These are phyloP conservation scores for Junonia oenone DNA, from an alignment of 2,888 invertebrate genomes.

Conservation along the genomic window DNA sequence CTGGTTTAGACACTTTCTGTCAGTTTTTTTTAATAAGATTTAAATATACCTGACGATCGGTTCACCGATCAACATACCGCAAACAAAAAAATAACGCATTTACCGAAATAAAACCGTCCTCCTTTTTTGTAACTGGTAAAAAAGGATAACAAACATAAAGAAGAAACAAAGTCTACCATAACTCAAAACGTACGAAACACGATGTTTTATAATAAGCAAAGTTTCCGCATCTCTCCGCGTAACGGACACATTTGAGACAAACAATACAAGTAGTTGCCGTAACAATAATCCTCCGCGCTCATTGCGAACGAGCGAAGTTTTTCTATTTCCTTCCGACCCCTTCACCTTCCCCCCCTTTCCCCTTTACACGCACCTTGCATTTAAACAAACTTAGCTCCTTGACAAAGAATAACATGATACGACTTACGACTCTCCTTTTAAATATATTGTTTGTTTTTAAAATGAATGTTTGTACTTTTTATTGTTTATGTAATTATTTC, in stretches of 20 bases:
- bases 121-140: too few species aligned
- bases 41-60: too few species aligned
- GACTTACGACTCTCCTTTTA: too few species aligned
- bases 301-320: slow-evolving; percentile 31
- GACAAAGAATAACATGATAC: background rate
- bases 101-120: too few species aligned
- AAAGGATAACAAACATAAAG: too few species aligned
- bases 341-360: background rate
- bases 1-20: too few species aligned
- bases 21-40: too few species aligned
- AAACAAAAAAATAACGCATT: too few species aligned
- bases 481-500: too few species aligned
- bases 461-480: too few species aligned
- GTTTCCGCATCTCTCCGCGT: slow-evolving; percentile 4
- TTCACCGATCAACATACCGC: too few species aligned
- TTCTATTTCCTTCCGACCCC: slow-evolving; percentile 30
- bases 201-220: slow-evolving; percentile 2
- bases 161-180: background rate
- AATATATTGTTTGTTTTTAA: too few species aligned
- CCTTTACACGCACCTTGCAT: slow-evolving; percentile 18
- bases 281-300: slow-evolving; percentile 26
- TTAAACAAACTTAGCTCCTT: slow-evolving; percentile 4
- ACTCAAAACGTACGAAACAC: background rate
- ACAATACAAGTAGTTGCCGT: slow-evolving; percentile 16
- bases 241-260: slow-evolving; percentile 9